Base-by-base conservation (phyloP, 2,797 vertebrate genomes). In the Florisuga fusca region DNA sequence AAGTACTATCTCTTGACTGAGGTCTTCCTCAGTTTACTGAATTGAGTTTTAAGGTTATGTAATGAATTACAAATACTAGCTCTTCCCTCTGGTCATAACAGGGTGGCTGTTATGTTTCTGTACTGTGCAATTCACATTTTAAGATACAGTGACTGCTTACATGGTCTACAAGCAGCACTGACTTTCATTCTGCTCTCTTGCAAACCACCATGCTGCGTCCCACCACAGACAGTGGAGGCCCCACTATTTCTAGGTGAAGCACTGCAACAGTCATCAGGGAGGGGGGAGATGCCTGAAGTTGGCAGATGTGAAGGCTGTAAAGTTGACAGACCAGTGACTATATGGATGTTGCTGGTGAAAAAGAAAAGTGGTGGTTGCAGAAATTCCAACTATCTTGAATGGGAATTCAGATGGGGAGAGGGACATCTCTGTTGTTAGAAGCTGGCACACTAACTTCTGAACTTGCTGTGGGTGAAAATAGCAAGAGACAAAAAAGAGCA, bases 401-500 rank as follows among this genome's bases (percentile, higher is more conserved):
- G 66, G 55, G 26, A 86, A 29, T 81, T 84, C 18, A 78, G 38
- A 57, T 6, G 27, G 23, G 19, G n/a, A 92, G 86, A 16, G 31
- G 27, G 26, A 21, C 7, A 2, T 55, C 18, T 48, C 59, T 85
- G 10, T 19, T 77, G 77, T 81, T 61, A 55, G 73, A 45, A 84
- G 54, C 6, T 53, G 31, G 4, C 0, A 2, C 3, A 2, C 50
- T 90, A 6, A 27, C 0, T 0, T 57, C 64, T 59, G 57, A 62
- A 77, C 17, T 85, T 67, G 41, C 5, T 55, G 8, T 78, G 48
- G 29, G 12, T 58, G 41, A 34, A 77, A 66, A 64, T 45, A 18
- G 36, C 29, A 33, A 46, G 59, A 62, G 27, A 31, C 22, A 29
- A 59, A 33, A 53, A 38, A 55, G 36, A 71, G 54, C 18, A 57